phyloP scores from a whole-genome alignment of 2,888 invertebrate species.

The Rutpela maculata region DNA sequence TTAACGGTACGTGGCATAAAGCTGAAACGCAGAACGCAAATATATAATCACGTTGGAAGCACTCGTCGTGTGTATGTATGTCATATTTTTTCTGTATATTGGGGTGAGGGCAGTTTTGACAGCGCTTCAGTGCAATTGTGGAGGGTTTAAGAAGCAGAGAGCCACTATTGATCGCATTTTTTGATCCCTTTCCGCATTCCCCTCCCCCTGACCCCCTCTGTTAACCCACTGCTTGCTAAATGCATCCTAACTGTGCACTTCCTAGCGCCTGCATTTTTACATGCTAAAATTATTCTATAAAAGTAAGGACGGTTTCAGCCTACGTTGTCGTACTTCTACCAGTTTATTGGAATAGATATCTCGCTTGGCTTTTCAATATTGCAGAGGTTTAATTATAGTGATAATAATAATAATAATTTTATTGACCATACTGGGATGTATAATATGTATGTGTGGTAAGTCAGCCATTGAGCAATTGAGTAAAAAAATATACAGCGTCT shows the following conservation, averaged over 20 bases:
- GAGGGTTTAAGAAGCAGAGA: conserved; percentile 74
- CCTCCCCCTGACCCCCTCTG: conserved; percentile 58
- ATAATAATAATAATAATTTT: not conserved
- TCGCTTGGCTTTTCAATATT: not conserved
- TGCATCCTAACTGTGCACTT: conserved; percentile 67
- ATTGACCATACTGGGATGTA: no score
- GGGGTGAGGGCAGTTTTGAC: conserved; percentile 71
- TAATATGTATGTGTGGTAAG: no score
- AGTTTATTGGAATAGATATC: not conserved
- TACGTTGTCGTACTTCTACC: conserved; percentile 44
- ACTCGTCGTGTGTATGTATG: conserved; percentile 53
- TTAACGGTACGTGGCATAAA: conserved; percentile 23
- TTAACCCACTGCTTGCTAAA: conserved; percentile 63
- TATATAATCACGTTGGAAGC: conserved; percentile 50
- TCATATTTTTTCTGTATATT: conserved; percentile 53
- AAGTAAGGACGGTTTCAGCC: conserved; percentile 50
- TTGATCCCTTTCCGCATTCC: conserved; percentile 73
- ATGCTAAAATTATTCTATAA: conserved; percentile 59
- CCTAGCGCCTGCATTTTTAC: conserved; percentile 65
- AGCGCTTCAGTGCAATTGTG: conserved; percentile 74
- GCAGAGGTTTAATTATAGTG: not conserved
- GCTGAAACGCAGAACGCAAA: conserved; percentile 37
- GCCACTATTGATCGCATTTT: conserved; percentile 75
- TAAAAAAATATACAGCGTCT: no score
- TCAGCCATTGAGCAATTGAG: no score